Percentiles rank a stretch among this genome's conserved stretches.
These are phyloP conservation scores for Heliocidaris tuberculata DNA, from an alignment of 35 echinoderm and acorn worm genomes.

Conservation along the genomic window DNA sequence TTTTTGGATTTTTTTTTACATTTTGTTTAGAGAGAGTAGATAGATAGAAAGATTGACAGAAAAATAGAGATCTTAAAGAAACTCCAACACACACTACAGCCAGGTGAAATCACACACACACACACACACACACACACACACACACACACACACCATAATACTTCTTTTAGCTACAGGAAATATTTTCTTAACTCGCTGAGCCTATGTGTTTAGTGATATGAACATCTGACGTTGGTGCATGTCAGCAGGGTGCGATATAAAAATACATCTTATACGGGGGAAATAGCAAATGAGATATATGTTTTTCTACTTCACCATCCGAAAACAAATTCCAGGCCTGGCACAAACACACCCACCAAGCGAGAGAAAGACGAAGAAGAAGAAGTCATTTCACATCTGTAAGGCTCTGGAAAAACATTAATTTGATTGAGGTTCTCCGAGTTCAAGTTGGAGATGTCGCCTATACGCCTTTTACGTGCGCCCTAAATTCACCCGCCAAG, in stretches of 20 bases:
- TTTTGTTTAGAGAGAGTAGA: too few species aligned
- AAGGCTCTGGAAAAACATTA: conserved; percentile 39
- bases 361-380: conserved; percentile 39
- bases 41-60: too few species aligned
- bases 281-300: background rate
- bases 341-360: conserved; percentile 48
- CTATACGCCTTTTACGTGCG: conserved; percentile 31
- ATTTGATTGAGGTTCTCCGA: conserved; percentile 33
- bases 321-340: conserved; percentile 40
- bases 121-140: background rate
- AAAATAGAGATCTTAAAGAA: too few species aligned
- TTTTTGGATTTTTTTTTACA: too few species aligned
- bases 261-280: conserved; percentile 17
- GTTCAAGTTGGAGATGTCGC: conserved; percentile 41
- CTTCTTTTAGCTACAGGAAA: background rate
- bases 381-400: conserved; percentile 37
- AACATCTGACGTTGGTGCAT: background rate
- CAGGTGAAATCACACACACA: background rate
- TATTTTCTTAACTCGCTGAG: background rate
- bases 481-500: conserved; percentile 20
- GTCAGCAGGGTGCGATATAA: background rate
- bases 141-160: background rate
- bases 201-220: background rate
- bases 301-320: conserved; percentile 44
- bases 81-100: too few species aligned